phyloP scores from a whole-genome alignment of 1,140 invertebrate species.

The Polypedilum vanderplanki region DNA sequence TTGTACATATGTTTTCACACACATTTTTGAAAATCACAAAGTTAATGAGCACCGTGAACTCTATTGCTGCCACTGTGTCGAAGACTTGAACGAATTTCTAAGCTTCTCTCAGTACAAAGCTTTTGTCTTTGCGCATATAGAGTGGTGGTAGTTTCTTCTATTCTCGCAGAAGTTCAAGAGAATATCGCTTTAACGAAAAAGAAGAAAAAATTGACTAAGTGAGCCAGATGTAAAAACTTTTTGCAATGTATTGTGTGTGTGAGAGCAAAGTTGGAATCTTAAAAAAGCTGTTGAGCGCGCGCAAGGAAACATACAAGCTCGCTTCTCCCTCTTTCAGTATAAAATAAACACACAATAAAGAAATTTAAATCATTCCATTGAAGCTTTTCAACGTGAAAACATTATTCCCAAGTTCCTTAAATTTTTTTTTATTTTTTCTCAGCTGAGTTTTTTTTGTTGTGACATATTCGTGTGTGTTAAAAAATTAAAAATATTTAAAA shows the following conservation, averaged over 20 bases:
- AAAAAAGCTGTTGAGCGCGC: not conserved
- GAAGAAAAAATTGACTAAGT: not conserved
- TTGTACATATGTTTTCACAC: no score
- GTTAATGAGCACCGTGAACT: not conserved
- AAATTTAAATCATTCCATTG: constrained; percentile 26
- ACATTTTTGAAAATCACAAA: no score
- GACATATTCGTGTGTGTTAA: not conserved
- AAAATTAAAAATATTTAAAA: not conserved
- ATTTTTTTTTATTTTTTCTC: not conserved
- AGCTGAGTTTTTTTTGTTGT: not conserved
- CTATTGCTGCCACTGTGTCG: not conserved
- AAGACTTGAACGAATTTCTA: not conserved
- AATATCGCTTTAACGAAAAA: not conserved
- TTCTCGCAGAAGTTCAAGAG: constrained; percentile 8
- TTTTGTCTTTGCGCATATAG: not conserved
- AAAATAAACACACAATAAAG: constrained; percentile 28
- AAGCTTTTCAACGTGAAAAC: constrained; percentile 21
- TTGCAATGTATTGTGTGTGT: not conserved
- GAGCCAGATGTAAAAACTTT: not conserved
- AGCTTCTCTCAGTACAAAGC: not conserved
- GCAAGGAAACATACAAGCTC: not conserved
- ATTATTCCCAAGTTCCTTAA: not conserved
- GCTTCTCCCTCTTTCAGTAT: constrained; percentile 20
- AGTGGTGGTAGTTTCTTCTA: not conserved
- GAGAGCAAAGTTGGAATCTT: not conserved